Evolutionary conservation across 1,140 invertebrate species (phyloP), one percentile per base, ranked within the genome.

Genomic region (Acyrthosiphon pisum): DNA sequence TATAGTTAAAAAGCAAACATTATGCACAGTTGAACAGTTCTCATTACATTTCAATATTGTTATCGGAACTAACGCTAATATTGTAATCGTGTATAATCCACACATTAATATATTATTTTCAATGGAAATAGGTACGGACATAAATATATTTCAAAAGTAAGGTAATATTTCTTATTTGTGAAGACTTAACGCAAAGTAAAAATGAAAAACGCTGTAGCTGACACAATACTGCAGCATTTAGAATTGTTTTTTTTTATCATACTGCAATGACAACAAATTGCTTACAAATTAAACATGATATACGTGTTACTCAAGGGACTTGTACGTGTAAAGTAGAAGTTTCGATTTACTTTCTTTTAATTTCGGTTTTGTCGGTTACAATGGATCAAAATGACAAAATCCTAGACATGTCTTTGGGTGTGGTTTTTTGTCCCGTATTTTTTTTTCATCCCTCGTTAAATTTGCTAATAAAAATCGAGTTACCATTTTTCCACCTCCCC

Each of bases 391-490:
- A 76, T 35, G 44, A 76, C 41, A 91, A 91, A 44, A 91, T 35
- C 56, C 60, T 3, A 76, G n/a, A 76, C 90, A 91, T 76, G 60
- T 76, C 48, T 86, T 53, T 18, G 48, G 35, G 35, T 53, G 81
- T 53, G 91, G 46, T 86, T 86, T n/a, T 41, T 93, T 86, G 48
- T 84, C 53, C 50, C 81, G 35, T 56, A 41, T 83, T 81, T 83
- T 92, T 91, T 53, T 92, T 93, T 90, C 46, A 90, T n/a, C n/a
- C 35, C 53, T 60, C 53, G 91, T 84, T 84, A 84, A 84, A 93
- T 84, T 56, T 50, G 91, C 81, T 93, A 93, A 93, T 86, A 86
- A 83, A 93, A 93, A 93, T 93, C 46, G 81, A 86, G 48, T 83
- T 93, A 93, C 23, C 91, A 86, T 86, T 53, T 86, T 86, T 83